A percentile compares a stretch with the other conserved stretches of the same genome.
These are phyloP conservation scores for Chiridota heheva DNA, from an alignment of 35 echinoderm and acorn worm genomes.

Conservation along the genomic window DNA sequence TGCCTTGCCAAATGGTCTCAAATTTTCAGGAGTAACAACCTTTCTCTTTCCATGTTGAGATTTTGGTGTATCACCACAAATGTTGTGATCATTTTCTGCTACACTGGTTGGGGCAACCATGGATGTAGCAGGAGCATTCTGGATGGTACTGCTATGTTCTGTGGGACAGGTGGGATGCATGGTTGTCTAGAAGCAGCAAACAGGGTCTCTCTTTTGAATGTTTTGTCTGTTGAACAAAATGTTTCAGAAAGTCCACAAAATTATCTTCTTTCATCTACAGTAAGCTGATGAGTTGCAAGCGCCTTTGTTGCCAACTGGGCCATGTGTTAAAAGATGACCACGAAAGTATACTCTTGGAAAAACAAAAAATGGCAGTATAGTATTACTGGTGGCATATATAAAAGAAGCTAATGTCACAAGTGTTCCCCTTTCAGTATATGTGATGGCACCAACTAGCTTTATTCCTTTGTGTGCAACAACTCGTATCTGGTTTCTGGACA, in stretches of 20 bases:
- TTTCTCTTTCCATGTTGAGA: too few species aligned
- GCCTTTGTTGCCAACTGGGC: neutral
- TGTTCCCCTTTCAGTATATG: neutral
- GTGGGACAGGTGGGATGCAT: too few species aligned
- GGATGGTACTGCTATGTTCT: too few species aligned
- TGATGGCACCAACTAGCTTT: slow-evolving; percentile 3
- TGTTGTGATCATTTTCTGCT: too few species aligned
- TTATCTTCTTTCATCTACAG: neutral
- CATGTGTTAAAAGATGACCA: neutral
- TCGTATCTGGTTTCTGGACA: neutral
- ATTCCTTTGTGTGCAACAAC: neutral
- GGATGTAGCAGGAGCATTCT: too few species aligned
- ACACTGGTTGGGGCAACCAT: too few species aligned
- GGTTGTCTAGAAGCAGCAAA: too few species aligned
- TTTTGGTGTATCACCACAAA: too few species aligned
- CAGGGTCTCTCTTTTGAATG: too few species aligned
- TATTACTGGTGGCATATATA: neutral
- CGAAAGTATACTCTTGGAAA: neutral
- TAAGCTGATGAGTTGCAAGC: neutral
- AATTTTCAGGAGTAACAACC: too few species aligned
- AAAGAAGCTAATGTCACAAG: neutral
- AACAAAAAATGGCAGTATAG: neutral
- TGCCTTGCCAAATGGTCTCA: too few species aligned
- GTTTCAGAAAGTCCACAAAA: slow-evolving; percentile 3
- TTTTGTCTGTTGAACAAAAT: neutral